Conservation (phyloP, 2,888 invertebrate genomes). For the Geophilus truncorum region DNA sequence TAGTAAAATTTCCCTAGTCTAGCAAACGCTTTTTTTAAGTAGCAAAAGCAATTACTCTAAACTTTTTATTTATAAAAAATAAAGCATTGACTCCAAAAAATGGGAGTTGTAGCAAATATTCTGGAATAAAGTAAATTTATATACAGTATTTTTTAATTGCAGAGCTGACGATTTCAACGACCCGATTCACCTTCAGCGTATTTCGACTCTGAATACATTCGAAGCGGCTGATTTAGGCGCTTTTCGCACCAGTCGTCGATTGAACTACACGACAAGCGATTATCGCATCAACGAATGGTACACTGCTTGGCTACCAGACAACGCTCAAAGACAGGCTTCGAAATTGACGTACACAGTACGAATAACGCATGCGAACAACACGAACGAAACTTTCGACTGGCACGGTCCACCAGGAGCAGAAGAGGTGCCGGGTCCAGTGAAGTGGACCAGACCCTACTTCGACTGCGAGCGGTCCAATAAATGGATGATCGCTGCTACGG, state of each 20-base stretch:
- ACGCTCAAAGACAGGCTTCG: constrained; percentile 74
- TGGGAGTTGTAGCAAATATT: too few species aligned
- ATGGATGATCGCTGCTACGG: constrained; percentile 90
- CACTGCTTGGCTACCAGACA: constrained; percentile 82
- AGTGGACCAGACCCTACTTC: constrained; percentile 91
- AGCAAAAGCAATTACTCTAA: too few species aligned
- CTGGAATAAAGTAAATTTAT: too few species aligned
- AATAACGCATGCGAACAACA: constrained; percentile 88
- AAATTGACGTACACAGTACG: constrained; percentile 81
- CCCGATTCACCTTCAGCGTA: constrained; percentile 88
- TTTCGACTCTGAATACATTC: constrained; percentile 91
- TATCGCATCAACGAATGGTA: constrained; percentile 95
- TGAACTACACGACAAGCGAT: constrained; percentile 78
- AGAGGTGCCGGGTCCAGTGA: constrained; percentile 85
- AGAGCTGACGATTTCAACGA: constrained; percentile 91
- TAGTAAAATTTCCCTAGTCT: too few species aligned
- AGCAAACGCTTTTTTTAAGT: too few species aligned
- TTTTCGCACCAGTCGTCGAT: constrained; percentile 69
- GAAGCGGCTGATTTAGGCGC: constrained; percentile 80
- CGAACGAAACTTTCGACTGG: constrained; percentile 93
- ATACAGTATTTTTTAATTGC: too few species aligned
- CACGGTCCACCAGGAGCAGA: constrained; percentile 87
- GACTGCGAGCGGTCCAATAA: constrained; percentile 93
- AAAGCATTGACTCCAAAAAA: too few species aligned
- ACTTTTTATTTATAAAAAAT: too few species aligned